Conservation (phyloP, 2,797 vertebrate species). For the Danio tinwini region DNA sequence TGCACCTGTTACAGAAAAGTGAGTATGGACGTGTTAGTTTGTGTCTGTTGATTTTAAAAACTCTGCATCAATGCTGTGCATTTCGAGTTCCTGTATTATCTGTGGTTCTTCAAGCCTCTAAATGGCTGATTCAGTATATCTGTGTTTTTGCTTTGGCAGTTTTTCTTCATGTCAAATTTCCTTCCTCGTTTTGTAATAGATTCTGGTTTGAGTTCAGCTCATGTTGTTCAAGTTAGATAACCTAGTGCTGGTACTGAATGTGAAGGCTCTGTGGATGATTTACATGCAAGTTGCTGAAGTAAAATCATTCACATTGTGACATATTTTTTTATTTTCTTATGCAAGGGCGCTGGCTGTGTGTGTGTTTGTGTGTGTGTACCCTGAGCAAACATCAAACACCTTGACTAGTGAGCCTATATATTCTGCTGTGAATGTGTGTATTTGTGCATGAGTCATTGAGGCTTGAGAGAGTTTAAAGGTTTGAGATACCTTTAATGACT, state of each 20-base stretch:
- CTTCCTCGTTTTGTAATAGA: slow-evolving; percentile 57
- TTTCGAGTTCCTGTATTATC: not conserved
- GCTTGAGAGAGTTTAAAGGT: slow-evolving; percentile 3
- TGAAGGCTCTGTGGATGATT: not conserved
- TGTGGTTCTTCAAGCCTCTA: not conserved
- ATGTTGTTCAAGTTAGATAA: not conserved
- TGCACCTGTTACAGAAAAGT: slow-evolving; percentile 70
- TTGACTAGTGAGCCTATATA: slow-evolving; percentile 17
- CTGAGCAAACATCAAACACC: slow-evolving; percentile 46
- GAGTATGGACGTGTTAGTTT: slow-evolving; percentile 60
- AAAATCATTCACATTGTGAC: not conserved
- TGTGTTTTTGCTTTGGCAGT: slow-evolving; percentile 29
- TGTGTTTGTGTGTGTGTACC: slow-evolving; percentile 20
- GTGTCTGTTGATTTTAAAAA: not conserved
- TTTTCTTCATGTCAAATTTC: slow-evolving; percentile 28
- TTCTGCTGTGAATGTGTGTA: slow-evolving; percentile 1
- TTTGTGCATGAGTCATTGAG: slow-evolving; percentile 7
- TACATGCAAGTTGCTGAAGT: not conserved
- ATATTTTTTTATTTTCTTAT: slow-evolving; percentile 18
- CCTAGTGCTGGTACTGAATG: not conserved
- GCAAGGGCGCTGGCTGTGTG: slow-evolving; percentile 6
- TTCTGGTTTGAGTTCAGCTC: slow-evolving; percentile 1
- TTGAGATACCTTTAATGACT: not conserved
- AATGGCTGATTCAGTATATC: slow-evolving; percentile 38
- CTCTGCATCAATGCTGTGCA: no score